phyloP scores from a whole-genome alignment of 2,797 vertebrate genomes.

The Holocentrus rufus region DNA sequence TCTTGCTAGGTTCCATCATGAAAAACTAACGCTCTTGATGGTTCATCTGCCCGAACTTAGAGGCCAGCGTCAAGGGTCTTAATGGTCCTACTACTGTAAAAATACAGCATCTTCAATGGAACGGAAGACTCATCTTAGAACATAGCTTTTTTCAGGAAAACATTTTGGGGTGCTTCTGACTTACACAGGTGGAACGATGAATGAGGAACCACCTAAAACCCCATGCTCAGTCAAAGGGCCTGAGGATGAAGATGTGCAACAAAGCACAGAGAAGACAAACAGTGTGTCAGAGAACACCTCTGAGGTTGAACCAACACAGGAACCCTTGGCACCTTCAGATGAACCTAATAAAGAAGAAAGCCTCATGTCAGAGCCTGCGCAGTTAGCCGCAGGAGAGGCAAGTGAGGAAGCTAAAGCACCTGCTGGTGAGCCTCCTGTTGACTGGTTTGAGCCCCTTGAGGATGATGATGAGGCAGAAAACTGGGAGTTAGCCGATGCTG shows the following conservation, averaged over 20 bases:
- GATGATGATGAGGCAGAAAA: constrained; percentile 69
- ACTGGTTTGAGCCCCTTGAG: constrained; percentile 85
- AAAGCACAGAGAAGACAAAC: constrained; percentile 32
- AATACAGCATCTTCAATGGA: constrained; percentile 31
- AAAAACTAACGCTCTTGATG: not conserved
- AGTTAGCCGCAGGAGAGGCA: not conserved
- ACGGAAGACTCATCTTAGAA: constrained; percentile 26
- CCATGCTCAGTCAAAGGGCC: constrained; percentile 23
- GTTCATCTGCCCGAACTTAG: not conserved
- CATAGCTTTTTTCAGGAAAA: constrained; percentile 1
- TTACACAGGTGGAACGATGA: constrained; percentile 62
- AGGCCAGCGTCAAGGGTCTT: not conserved
- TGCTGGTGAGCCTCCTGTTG: constrained; percentile 65
- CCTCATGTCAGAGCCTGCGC: not conserved
- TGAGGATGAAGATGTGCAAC: constrained; percentile 33
- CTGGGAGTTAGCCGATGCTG: constrained; percentile 2
- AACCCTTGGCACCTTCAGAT: constrained; percentile 3
- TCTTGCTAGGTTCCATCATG: constrained; percentile 29
- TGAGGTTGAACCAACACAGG: not conserved
- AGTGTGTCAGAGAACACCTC: constrained; percentile 18
- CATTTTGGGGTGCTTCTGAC: constrained; percentile 6
- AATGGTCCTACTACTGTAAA: not conserved
- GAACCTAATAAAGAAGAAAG: not conserved
- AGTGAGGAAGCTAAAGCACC: constrained; percentile 32
- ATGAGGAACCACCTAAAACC: constrained; percentile 39